A percentile compares a stretch with the other conserved stretches of the same genome.
Conservation (phyloP, 2,888 invertebrate species). For the Tridacna gigas region DNA sequence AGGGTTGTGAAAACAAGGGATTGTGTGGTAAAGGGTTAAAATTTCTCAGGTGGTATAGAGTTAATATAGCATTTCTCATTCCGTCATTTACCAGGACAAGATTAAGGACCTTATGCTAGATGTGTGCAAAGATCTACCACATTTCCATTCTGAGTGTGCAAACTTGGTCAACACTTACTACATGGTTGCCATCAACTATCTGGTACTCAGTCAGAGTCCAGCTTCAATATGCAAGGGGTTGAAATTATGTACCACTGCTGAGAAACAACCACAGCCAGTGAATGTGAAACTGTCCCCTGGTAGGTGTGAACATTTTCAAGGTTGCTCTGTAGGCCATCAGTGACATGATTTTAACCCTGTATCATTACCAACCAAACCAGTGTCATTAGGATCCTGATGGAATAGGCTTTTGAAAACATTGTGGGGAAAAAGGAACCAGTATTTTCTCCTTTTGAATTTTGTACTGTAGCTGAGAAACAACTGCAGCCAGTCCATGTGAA, state of each 20-base stretch:
- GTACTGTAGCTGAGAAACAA: neutral
- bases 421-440: too few species aligned
- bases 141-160: constrained; percentile 89
- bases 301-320: neutral
- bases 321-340: too few species aligned
- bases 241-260: constrained; percentile 69
- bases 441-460: too few species aligned
- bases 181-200: constrained; percentile 73
- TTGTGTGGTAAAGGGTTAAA: too few species aligned
- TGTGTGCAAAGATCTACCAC: constrained; percentile 90
- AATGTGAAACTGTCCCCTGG: neutral
- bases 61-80: too few species aligned
- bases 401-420: too few species aligned
- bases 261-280: neutral
- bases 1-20: too few species aligned
- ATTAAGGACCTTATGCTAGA: constrained; percentile 89
- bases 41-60: too few species aligned
- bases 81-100: constrained; percentile 87
- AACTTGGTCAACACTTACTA: constrained; percentile 87
- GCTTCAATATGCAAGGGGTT: constrained; percentile 74
- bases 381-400: too few species aligned
- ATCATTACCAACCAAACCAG: too few species aligned
- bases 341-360: too few species aligned
- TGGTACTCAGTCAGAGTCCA: constrained; percentile 73
- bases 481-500: neutral